Percentiles rank a stretch among this genome's conserved stretches.
Evolutionary conservation across 2,113 vertebrate species (phyloP).

Genomic region (Glaucomys volans): DNA sequence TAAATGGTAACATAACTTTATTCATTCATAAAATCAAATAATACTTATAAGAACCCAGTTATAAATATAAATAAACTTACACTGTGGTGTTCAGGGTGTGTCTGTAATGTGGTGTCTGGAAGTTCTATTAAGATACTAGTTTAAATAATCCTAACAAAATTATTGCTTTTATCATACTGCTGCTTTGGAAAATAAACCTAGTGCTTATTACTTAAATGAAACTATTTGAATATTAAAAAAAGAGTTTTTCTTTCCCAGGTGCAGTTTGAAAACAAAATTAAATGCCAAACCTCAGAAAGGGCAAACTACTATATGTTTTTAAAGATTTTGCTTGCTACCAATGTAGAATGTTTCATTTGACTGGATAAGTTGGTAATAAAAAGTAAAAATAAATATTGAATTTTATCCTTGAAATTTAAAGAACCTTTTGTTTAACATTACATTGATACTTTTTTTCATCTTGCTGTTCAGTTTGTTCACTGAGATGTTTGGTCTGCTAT

Average conservation of each 20-base stretch:
- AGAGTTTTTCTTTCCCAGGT: constrained; percentile 44
- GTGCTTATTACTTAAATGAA: constrained; percentile 44
- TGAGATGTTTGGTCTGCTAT: constrained; percentile 37
- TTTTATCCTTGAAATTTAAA: constrained; percentile 69
- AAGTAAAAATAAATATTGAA: constrained; percentile 69
- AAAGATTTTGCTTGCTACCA: constrained; percentile 16
- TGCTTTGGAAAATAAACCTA: constrained; percentile 70
- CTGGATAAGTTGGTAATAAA: constrained; percentile 62
- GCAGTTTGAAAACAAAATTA: constrained; percentile 64
- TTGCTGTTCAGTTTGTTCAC: neutral
- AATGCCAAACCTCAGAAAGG: constrained; percentile 63
- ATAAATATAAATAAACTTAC: constrained; percentile 17
- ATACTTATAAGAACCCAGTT: neutral
- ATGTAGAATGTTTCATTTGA: constrained; percentile 66
- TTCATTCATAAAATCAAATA: constrained; percentile 41
- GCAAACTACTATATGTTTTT: constrained; percentile 54
- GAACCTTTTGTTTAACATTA: neutral
- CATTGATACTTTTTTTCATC: constrained; percentile 39
- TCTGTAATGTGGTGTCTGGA: neutral
- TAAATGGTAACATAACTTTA: neutral
- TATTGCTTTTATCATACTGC: constrained; percentile 67
- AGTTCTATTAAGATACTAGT: neutral
- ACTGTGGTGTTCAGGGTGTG: neutral
- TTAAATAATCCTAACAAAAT: constrained; percentile 70
- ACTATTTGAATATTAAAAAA: constrained; percentile 69